Base-by-base conservation (phyloP, 2,797 vertebrate genomes). In the Lacerta agilis region DNA sequence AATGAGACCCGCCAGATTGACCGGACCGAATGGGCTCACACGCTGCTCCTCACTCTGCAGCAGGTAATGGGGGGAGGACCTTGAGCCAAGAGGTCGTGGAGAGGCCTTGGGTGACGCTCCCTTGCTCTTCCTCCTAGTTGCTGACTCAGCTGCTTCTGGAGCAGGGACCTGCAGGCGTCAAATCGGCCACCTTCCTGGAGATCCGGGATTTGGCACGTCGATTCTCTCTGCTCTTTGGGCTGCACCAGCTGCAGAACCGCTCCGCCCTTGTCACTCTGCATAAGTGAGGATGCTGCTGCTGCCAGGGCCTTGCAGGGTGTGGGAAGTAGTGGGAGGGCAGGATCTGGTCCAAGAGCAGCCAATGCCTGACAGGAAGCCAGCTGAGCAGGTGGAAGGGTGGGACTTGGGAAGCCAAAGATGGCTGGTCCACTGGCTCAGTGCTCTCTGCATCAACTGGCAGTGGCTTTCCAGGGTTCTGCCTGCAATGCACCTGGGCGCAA, bases 171-270 rank as follows among this genome's bases (percentile, higher is more conserved):
- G 89, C 94, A 13, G 87, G 86, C 36, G 90, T 5, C 9, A 91
- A 76, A 1, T 79, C 87, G 18, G 90, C 94, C 72, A 94, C 97
- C 79, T 96, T 98, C 78, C 23, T 33, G 3, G 97, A 98, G 92
- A 98, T 99, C 90, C 97, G 96, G 89, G 97, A 98, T 58, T 93
- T 99, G 92, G 98, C 98, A 17, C 97, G 97, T 36, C 98, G 94
- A 82, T 97, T 98, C 33, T 97, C 98, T 79, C 96, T 97, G 96
- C 97, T 97, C 93, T 98, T 99, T 92, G 97, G 98, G 88, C 92
- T 98, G 13, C 97, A 98, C 92, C 97, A 97, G 49, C 93, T 96
- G 3, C 96, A 96, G 82, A 95, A 97, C 91, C 98, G 98, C 61
- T 92, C 97, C 81, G 97, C 97, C 27, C 92, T 99, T 83, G 92